phyloP scores from a whole-genome alignment of 2,113 vertebrate genomes.

The Todiramphus saurophagus region DNA sequence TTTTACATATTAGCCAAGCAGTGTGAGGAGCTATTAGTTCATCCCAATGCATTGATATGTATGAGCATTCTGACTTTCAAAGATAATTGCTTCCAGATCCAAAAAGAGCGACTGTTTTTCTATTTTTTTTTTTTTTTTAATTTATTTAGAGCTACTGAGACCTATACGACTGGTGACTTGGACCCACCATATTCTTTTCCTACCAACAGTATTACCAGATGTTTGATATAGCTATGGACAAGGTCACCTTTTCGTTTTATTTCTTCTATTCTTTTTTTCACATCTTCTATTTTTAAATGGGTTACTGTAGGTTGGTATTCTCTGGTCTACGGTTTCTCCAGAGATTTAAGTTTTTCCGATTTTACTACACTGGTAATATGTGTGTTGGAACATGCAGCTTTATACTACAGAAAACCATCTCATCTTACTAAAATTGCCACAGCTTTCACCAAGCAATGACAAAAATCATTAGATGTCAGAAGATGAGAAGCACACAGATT shows the following conservation, averaged over 20 bases:
- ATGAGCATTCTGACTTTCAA: slow-evolving; percentile 40
- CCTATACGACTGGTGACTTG: not conserved
- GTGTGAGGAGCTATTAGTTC: not conserved
- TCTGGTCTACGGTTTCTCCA: not conserved
- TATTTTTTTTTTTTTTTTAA: not conserved
- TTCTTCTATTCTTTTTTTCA: not conserved
- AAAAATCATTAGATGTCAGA: not conserved
- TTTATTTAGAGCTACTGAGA: slow-evolving; percentile 34
- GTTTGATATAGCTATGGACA: slow-evolving; percentile 32
- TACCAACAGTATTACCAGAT: not conserved
- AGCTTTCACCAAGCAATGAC: not conserved
- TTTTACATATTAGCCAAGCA: not conserved
- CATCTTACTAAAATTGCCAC: not conserved
- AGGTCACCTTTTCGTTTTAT: slow-evolving; percentile 51
- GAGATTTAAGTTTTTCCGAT: not conserved
- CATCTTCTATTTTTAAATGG: slow-evolving; percentile 15
- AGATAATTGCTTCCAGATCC: slow-evolving; percentile 37
- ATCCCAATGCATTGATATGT: not conserved
- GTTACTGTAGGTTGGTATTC: not conserved
- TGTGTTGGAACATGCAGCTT: not conserved
- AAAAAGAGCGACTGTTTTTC: slow-evolving; percentile 15
- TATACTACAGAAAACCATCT: not conserved
- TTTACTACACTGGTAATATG: not conserved
- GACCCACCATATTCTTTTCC: not conserved
- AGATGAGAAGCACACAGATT: not conserved